These are phyloP conservation scores for Heliangelus exortis DNA, from an alignment of 2,797 vertebrate genomes.

Conservation along the genomic window DNA sequence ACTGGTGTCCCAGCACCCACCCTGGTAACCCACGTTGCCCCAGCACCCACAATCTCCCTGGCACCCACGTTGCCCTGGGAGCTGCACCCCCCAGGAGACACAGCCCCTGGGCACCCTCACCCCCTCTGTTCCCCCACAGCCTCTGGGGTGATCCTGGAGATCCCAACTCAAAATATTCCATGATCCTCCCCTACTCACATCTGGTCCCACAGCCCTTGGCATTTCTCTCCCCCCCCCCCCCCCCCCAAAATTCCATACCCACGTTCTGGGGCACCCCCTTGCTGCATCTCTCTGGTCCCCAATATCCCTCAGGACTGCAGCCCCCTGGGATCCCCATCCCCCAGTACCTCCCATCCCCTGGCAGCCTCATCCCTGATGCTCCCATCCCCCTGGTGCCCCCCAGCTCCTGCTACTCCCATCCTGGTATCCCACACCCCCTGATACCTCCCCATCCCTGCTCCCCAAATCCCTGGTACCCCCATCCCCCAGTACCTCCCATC, in stretches of 20 bases:
- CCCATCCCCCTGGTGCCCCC: too few relatives aligned
- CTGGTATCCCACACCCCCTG: too few relatives aligned
- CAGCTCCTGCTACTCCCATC: too few relatives aligned
- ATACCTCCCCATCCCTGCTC: too few relatives aligned
- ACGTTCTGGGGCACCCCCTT: neutral
- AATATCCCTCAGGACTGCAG: neutral
- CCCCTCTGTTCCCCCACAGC: neutral
- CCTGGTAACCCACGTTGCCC: neutral
- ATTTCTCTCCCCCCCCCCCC: too few relatives aligned
- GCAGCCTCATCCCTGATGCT: too few relatives aligned
- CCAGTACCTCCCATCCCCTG: too few relatives aligned
- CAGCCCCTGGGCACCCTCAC: neutral
- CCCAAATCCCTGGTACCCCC: too few relatives aligned
- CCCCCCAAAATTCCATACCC: neutral
- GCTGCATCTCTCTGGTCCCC: neutral
- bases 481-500: too few relatives aligned
- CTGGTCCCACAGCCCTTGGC: neutral
- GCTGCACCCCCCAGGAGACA: neutral
- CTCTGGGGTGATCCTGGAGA: too few relatives aligned
- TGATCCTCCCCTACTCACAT: too few relatives aligned
- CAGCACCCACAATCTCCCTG: neutral
- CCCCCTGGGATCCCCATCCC: neutral
- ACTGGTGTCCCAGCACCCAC: accelerated
- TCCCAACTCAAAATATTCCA: too few relatives aligned
- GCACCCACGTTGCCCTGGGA: neutral